A percentile compares a stretch with the other conserved stretches of the same genome.
Conservation (phyloP, 2,797 vertebrate species). For the Acipenser ruthenus region DNA sequence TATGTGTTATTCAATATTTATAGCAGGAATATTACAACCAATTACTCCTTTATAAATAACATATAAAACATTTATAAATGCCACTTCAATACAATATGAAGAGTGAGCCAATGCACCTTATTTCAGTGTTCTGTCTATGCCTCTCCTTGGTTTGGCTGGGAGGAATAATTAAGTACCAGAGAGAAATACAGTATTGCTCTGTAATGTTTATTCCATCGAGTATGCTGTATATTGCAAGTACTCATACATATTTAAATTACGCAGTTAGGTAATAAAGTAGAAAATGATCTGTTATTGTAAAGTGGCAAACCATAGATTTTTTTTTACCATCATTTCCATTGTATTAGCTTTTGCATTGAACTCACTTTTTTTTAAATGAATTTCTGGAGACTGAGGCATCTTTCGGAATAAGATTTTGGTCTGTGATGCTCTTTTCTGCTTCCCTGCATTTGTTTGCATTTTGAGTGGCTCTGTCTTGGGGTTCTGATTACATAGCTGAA, state of each 20-base stretch:
- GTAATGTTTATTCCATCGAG: conserved; percentile 30
- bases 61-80: conserved; percentile 41
- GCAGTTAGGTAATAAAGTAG: conserved; percentile 16
- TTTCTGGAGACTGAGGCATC: too few relatives aligned
- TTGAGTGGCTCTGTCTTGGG: too few relatives aligned
- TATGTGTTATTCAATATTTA: conserved; percentile 46
- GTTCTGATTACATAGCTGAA: too few relatives aligned
- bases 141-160: neutral
- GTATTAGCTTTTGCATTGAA: too few relatives aligned
- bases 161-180: conserved; percentile 19
- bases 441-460: too few relatives aligned
- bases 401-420: too few relatives aligned
- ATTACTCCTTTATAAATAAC: conserved; percentile 39
- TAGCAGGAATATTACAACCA: conserved; percentile 38
- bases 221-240: conserved; percentile 30
- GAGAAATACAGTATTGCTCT: conserved; percentile 31
- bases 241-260: conserved; percentile 51
- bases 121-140: neutral
- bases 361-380: too few relatives aligned
- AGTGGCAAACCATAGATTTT: too few relatives aligned
- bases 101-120: neutral
- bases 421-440: too few relatives aligned
- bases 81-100: conserved; percentile 23
- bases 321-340: too few relatives aligned
- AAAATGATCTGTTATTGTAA: too few relatives aligned